phyloP scores from a whole-genome alignment of 2,113 vertebrate species.

The Callipepla squamata region DNA sequence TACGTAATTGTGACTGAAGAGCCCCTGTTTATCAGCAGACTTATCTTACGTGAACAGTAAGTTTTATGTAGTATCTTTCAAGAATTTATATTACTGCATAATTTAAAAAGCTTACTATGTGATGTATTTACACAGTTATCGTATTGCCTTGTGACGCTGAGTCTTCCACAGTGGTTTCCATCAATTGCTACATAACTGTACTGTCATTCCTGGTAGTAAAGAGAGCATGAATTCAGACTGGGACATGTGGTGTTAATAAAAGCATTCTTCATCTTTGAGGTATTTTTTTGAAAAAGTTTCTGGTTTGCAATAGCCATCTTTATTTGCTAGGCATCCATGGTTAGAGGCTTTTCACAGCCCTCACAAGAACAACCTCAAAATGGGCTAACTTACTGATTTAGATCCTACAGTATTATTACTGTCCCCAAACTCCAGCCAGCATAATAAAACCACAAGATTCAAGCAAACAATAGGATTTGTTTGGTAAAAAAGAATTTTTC shows the following conservation, averaged over 20 bases:
- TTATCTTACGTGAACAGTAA: background rate
- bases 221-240: background rate
- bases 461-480: conserved; percentile 22
- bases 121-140: background rate
- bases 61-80: background rate
- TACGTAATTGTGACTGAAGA: rapidly evolving
- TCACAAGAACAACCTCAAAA: background rate
- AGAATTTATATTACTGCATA: background rate
- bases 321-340: background rate
- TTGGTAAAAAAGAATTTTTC: background rate
- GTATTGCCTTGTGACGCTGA: background rate
- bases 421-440: background rate
- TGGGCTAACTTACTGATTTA: background rate
- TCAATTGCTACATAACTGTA: background rate
- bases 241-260: background rate
- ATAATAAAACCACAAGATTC: conserved; percentile 19
- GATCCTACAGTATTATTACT: background rate
- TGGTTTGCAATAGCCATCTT: background rate
- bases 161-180: background rate
- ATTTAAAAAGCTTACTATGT: background rate
- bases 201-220: background rate
- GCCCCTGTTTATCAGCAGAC: background rate
- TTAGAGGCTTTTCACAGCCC: background rate
- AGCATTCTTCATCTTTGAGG: background rate
- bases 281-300: background rate